A percentile compares a stretch with the other conserved stretches of the same genome.
Conservation (phyloP, 1,140 invertebrate species). For the Lepeophtheirus salmonis region DNA sequence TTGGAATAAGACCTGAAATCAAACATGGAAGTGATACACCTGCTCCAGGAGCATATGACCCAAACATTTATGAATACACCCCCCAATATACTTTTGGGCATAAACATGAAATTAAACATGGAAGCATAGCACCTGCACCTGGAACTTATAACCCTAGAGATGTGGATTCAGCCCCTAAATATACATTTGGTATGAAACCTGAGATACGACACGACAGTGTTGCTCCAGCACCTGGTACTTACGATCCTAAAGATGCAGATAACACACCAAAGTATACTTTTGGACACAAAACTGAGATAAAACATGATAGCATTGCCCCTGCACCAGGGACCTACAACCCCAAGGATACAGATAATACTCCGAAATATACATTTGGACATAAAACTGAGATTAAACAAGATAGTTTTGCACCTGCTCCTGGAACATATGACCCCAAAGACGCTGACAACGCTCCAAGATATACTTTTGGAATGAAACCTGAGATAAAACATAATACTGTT, state of each 20-base stretch:
- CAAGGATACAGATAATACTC: not conserved
- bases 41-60: conserved; percentile 16
- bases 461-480: conserved; percentile 2
- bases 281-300: conserved; percentile 16
- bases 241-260: conserved; percentile 6
- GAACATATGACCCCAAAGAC: not conserved
- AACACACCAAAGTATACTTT: conserved; percentile 5
- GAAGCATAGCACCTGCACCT: conserved; percentile 5
- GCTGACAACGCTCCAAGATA: not conserved
- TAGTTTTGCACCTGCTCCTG: conserved; percentile 3
- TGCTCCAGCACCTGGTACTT: conserved; percentile 17
- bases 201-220: conserved; percentile 3
- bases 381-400: conserved; percentile 7
- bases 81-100: conserved; percentile 4
- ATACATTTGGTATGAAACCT: conserved; percentile 12
- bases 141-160: conserved; percentile 4
- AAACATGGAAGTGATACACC: conserved; percentile 1
- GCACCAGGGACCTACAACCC: conserved; percentile 14
- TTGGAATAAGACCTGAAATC: conserved; percentile 12
- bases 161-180: not conserved
- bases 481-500: not conserved
- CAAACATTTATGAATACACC: not conserved
- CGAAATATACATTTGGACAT: conserved; percentile 10
- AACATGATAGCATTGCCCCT: conserved; percentile 1
- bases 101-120: not conserved